phyloP scores from a whole-genome alignment of 1,140 invertebrate species.

The Watersipora subatra region DNA sequence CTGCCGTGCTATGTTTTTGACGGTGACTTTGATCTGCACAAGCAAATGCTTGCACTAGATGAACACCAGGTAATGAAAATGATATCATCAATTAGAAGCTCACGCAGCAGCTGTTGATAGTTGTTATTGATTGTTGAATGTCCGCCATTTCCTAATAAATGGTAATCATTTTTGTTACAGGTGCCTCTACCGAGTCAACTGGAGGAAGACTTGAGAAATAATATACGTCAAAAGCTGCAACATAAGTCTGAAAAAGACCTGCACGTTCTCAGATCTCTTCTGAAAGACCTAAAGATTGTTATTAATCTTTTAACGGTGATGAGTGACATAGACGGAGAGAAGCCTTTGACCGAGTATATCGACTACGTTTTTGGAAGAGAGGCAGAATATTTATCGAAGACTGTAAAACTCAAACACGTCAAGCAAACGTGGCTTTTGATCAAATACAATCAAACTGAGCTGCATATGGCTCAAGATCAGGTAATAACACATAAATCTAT shows the following conservation, averaged over 20 bases:
- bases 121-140: not conserved
- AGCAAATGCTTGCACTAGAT: not conserved
- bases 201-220: too few species aligned
- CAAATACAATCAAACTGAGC: not conserved
- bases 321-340: not conserved
- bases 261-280: not conserved
- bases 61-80: too few species aligned
- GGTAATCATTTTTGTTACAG: too few species aligned
- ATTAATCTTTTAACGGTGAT: not conserved
- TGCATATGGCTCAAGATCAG: not conserved
- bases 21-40: not conserved
- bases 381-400: not conserved
- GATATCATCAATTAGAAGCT: too few species aligned
- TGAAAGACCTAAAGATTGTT: not conserved
- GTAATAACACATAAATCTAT: too few species aligned
- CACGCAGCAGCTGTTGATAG: too few species aligned
- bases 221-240: too few species aligned
- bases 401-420: not conserved
- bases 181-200: too few species aligned
- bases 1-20: not conserved
- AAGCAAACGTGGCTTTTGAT: not conserved
- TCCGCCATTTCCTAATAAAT: too few species aligned
- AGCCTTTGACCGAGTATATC: not conserved
- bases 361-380: not conserved
- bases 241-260: too few species aligned